phyloP scores from a whole-genome alignment of 2,888 invertebrate species.

The Gastrophysa polygoni region DNA sequence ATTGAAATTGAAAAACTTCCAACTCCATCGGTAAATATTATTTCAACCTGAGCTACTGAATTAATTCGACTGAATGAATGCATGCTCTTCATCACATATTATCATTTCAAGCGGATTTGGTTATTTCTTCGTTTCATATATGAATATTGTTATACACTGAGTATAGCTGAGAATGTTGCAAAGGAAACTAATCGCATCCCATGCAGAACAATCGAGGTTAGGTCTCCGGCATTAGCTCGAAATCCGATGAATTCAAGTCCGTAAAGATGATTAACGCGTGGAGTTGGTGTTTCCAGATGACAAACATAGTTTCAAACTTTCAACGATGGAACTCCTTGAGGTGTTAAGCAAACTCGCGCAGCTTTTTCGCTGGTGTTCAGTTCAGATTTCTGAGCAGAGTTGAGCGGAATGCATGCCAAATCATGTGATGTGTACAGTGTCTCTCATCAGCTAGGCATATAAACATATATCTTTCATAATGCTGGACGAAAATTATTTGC shows the following conservation, averaged over 20 bases:
- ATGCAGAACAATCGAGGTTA: not conserved
- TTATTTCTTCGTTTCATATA: no score
- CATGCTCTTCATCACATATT: no score
- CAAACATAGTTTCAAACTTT: not conserved
- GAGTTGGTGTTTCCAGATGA: not conserved
- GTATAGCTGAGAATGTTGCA: not conserved
- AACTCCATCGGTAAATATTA: no score
- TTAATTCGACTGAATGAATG: no score
- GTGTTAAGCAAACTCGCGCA: not conserved
- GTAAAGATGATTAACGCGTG: not conserved
- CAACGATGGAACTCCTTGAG: not conserved
- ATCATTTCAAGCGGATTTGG: no score
- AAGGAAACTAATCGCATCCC: not conserved
- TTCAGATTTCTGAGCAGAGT: not conserved
- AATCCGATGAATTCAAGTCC: not conserved
- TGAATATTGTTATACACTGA: no score
- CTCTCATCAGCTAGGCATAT: no score
- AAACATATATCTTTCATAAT: no score
- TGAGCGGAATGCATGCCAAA: no score
- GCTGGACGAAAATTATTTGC: no score
- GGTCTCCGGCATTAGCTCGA: not conserved
- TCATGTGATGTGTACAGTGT: not conserved
- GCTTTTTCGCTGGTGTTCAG: not conserved
- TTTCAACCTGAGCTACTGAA: no score
- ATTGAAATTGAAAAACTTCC: no score